Evolutionary conservation across 2,113 vertebrate genomes (phyloP), one percentile per base, ranked within the genome.

Genomic region (Synchiropus splendidus): DNA sequence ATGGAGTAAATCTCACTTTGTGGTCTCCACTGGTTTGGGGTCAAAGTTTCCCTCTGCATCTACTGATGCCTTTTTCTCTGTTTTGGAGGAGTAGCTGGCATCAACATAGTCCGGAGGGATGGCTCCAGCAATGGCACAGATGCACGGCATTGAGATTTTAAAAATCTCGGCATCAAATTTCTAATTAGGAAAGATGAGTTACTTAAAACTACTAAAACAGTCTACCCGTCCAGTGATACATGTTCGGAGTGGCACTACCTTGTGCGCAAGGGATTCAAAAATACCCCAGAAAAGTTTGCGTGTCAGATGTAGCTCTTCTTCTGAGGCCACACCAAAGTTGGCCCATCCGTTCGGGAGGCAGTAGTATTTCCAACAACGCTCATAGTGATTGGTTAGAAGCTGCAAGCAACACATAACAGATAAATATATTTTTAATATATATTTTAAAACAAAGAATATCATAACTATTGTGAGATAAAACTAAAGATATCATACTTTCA

Each of bases 271-370:
- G 0, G 92, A 95, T 59, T 95, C 92, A 76, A 95, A 94, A 61
- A 96, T 94, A 43, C 92, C 92, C 92, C 92, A 96, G 71, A 96
- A 96, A 54, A 96, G 88, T 58, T 96, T 96, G 5, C 92, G 84
- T 1, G 89, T 92, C 34, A 96, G 80, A 64, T 96, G 92, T 32
- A 96, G 85, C 67, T 96, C 92, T 61, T 96, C 92, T 54, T 96
- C 92, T 0, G 92, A 96, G 16, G 89, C 84, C 13, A 94, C 71
- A 3, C 92, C 92, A 8, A 89, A 92, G 76, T 89, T 94, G 54
- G 87, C 90, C 92, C 92, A 96, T 33, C 92, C 92, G 0, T 90
- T 92, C 36, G 92, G 91, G 32, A 96, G 85, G 55, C 92, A 96
- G 54, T 96, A 96, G 48, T 96, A 95, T 59, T 94, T 91, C 92